phyloP scores from a whole-genome alignment of 2,888 invertebrate species.

The Sycophila texana region DNA sequence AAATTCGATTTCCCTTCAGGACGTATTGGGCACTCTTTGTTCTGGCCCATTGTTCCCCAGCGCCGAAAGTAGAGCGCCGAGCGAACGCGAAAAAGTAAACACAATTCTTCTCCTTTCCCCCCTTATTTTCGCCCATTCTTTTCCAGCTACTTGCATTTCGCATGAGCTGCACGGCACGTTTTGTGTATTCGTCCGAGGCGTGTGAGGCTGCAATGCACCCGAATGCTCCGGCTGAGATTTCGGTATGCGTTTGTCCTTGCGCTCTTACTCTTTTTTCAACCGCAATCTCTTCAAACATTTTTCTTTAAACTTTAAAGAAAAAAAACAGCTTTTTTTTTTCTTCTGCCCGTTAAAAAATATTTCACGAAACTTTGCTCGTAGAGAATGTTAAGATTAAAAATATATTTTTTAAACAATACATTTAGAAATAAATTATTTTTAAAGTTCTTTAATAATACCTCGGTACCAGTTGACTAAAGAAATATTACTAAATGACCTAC shows the following conservation, averaged over 20 bases:
- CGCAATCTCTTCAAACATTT: no score
- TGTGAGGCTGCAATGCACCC: neutral
- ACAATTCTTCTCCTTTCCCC: slow-evolving; percentile 19
- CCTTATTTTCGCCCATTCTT: slow-evolving; percentile 29
- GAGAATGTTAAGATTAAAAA: neutral
- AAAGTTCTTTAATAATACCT: no score
- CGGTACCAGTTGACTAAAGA: no score
- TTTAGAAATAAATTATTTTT: no score
- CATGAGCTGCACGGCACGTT: slow-evolving; percentile 15
- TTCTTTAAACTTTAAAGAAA: no score
- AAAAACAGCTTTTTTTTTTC: no score
- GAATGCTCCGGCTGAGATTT: no score
- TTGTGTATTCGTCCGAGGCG: slow-evolving; percentile 20
- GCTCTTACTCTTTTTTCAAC: no score
- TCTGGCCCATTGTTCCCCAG: slow-evolving; percentile 41
- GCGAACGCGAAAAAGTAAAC: slow-evolving; percentile 45
- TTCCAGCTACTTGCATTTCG: slow-evolving; percentile 4
- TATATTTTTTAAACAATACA: neutral
- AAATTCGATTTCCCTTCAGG: slow-evolving; percentile 50
- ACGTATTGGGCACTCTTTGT: slow-evolving; percentile 37
- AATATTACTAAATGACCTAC: no score
- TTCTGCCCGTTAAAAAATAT: no score
- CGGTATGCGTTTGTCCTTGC: no score
- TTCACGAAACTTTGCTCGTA: no score
- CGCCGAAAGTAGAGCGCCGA: slow-evolving; percentile 14